Base-by-base conservation (phyloP, 2,113 vertebrate species). In the Spizaetus ornatus region DNA sequence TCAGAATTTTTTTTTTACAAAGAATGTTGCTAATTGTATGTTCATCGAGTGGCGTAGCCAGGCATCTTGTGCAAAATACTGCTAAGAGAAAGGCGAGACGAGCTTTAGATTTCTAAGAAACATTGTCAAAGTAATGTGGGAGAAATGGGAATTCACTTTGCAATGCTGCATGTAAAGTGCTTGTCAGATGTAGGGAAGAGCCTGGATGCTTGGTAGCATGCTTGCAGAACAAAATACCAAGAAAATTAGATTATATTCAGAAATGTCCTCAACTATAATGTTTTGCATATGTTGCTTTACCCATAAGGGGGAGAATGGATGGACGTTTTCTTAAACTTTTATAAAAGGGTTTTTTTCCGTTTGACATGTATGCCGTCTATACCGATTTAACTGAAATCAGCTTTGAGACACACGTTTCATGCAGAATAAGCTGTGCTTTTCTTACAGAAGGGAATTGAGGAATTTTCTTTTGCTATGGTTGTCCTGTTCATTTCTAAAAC, bases 181-280 rank as follows among this genome's bases (percentile, higher is more conserved):
- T 90, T 94, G 72, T 79, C 94, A 94, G 88, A 97, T 93, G 67
- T 58, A 61, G 80, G 93, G 76, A 87, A 97, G 96, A 98, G 96
- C 86, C 93, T 96, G 96, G 82, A 82, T 86, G 93, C 95, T 98
- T 95, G 95, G 97, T 97, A 96, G 97, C 89, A 85, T 76, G 93
- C 94, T 97, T 96, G 82, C 92, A 95, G 97, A 97, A 91, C 95
- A 97, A 85, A 98, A 98, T 98, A 96, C 95, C 96, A 97, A 82
- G 92, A 95, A 98, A 98, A 98, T 97, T 95, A 87, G 95, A 98
- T 97, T 98, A 97, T 90, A 96, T 95, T 98, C 87, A 95, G 95
- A 97, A 98, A 98, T 91, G 94, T 97, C 97, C 96, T 86, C 90
- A 58, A 36, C 93, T 96, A 16, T 98, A 97, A 97, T 97, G 94